Conservation (phyloP, 2,888 invertebrate species). For the Lycaena phlaeas region DNA sequence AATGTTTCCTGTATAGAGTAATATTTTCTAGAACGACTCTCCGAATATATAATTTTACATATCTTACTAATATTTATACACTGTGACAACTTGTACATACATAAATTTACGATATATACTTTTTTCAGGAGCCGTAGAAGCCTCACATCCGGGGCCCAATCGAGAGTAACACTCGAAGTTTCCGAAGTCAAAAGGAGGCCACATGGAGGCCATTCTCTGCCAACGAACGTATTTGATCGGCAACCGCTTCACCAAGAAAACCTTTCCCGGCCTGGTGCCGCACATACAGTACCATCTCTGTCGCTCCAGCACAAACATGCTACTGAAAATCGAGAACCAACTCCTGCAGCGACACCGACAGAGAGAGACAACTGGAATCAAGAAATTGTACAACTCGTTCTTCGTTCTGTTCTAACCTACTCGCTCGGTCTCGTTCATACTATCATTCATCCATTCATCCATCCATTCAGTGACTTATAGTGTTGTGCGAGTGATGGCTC, state of each 20-base stretch:
- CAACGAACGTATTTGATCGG: constrained; percentile 42
- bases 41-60: too few relatives aligned
- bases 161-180: constrained; percentile 26
- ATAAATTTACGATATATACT: too few relatives aligned
- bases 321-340: constrained; percentile 80
- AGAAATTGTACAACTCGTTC: constrained; percentile 90
- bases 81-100: too few relatives aligned
- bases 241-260: constrained; percentile 41
- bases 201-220: constrained; percentile 45
- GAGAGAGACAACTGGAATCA: constrained; percentile 87
- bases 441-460: constrained; percentile 28
- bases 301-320: constrained; percentile 71
- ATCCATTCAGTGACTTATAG: constrained; percentile 42
- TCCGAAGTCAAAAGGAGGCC: constrained; percentile 26
- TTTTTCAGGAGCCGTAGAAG: constrained; percentile 60
- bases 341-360: constrained; percentile 87
- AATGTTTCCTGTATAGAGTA: too few relatives aligned
- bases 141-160: constrained; percentile 22
- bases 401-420: constrained; percentile 86
- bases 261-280: constrained; percentile 34
- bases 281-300: constrained; percentile 48
- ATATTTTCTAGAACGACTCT: too few relatives aligned
- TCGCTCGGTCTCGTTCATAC: constrained; percentile 15
- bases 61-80: too few relatives aligned
- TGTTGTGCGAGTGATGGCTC: constrained; percentile 37